Conservation (phyloP, 2,797 vertebrate species). For the Phrynocephalus vlangalii region DNA sequence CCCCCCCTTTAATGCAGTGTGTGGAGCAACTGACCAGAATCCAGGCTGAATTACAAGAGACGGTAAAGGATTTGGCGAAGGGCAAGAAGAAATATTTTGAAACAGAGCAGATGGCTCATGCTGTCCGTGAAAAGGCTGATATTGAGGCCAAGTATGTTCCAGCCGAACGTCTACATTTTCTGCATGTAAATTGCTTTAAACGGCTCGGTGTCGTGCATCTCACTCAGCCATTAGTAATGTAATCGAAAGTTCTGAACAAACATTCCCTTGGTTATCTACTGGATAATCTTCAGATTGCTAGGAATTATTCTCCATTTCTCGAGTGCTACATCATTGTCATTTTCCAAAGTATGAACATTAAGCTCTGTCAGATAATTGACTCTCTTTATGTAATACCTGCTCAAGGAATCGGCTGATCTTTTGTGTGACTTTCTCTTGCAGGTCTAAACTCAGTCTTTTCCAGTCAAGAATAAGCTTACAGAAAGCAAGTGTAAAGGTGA, state of each 20-base stretch:
- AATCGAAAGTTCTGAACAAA: background rate
- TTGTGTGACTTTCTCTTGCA: slow-evolving; percentile 72
- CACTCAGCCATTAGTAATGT: background rate
- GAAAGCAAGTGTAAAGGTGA: slow-evolving; percentile 98
- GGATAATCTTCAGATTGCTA: fast-evolving
- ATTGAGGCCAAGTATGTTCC: slow-evolving; percentile 96
- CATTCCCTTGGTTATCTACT: fast-evolving
- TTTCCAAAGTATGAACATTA: background rate
- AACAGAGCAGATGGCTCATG: slow-evolving; percentile 96
- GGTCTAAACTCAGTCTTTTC: slow-evolving; percentile 98
- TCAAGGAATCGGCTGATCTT: slow-evolving; percentile 14
- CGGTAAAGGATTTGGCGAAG: slow-evolving; percentile 97
- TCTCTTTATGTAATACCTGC: background rate
- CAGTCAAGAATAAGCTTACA: slow-evolving; percentile 99
- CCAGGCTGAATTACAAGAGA: slow-evolving; percentile 95
- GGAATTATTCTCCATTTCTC: background rate
- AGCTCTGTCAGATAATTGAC: background rate
- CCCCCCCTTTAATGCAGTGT: slow-evolving; percentile 79
- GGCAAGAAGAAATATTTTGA: slow-evolving; percentile 99
- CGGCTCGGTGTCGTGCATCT: background rate
- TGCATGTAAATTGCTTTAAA: slow-evolving; percentile 52
- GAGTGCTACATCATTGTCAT: background rate
- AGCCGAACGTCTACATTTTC: slow-evolving; percentile 59
- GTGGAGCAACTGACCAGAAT: slow-evolving; percentile 97
- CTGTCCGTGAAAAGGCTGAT: slow-evolving; percentile 95